Percentiles rank a stretch among this genome's conserved stretches.
These are phyloP conservation scores for Luperina nickerlii DNA, from an alignment of 2,888 invertebrate species.

Conservation along the genomic window DNA sequence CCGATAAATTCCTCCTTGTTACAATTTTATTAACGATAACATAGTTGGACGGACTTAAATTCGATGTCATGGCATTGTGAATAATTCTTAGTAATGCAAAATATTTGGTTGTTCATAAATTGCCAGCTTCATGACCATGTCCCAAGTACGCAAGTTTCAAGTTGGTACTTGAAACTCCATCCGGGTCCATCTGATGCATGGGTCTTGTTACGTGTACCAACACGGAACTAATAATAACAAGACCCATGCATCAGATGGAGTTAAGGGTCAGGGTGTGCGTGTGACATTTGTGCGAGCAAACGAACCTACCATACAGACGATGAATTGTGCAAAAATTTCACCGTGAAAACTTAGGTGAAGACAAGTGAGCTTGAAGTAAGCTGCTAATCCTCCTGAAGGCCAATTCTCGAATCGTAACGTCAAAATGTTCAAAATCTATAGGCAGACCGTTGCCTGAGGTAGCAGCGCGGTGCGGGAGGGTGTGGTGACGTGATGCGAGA, in stretches of 20 bases:
- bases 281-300: not conserved
- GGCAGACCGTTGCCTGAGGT: too few relatives aligned
- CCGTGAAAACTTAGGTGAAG: not conserved
- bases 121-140: not conserved
- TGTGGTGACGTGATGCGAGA: too few relatives aligned
- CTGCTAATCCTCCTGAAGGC: too few relatives aligned
- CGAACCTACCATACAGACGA: not conserved
- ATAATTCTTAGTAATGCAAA: slow-evolving; percentile 49
- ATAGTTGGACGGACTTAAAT: slow-evolving; percentile 56
- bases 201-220: too few relatives aligned
- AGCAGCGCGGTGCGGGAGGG: too few relatives aligned
- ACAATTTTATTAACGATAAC: slow-evolving; percentile 72
- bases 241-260: not conserved
- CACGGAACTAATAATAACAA: not conserved
- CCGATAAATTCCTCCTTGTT: slow-evolving; percentile 81
- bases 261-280: not conserved
- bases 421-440: too few relatives aligned
- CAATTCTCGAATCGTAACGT: too few relatives aligned
- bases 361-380: too few relatives aligned
- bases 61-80: slow-evolving; percentile 30
- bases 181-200: too few relatives aligned
- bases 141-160: not conserved
- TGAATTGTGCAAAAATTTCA: not conserved
- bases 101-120: slow-evolving; percentile 22
- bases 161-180: too few relatives aligned